Conservation (phyloP, 2,797 vertebrate genomes). For the Artibeus jamaicensis region DNA sequence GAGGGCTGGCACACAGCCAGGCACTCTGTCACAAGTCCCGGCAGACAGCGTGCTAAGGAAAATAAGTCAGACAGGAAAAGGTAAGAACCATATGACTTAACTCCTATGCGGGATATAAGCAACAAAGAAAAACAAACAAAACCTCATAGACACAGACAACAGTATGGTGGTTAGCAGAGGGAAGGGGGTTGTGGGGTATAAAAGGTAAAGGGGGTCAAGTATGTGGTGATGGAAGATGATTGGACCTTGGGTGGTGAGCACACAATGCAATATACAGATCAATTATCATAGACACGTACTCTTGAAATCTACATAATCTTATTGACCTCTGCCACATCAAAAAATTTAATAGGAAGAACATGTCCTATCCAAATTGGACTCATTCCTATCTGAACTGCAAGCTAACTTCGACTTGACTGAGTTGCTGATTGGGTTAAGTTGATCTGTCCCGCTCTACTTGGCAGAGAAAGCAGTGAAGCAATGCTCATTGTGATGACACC, state of each 20-base stretch:
- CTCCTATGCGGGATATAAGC: background rate
- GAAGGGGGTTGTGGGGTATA: background rate
- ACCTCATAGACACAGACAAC: background rate
- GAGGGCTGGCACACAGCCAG: background rate
- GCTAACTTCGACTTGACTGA: background rate
- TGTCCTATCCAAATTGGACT: background rate
- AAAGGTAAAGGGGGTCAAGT: background rate
- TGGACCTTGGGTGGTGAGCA: background rate
- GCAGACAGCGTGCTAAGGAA: background rate
- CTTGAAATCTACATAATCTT: background rate
- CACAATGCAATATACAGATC: background rate
- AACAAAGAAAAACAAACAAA: background rate
- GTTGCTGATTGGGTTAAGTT: background rate
- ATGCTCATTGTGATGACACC: background rate
- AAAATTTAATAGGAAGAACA: background rate
- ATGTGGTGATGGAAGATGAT: background rate
- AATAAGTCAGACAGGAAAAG: background rate
- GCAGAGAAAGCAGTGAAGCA: background rate
- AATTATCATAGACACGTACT: background rate
- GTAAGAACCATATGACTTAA: background rate
- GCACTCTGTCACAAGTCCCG: background rate
- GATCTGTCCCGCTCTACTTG: background rate
- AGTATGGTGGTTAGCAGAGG: background rate
- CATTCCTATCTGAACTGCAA: background rate
- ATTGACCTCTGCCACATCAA: background rate